Conservation (phyloP, 2,888 invertebrate species). For the Ferrisia virgata region DNA sequence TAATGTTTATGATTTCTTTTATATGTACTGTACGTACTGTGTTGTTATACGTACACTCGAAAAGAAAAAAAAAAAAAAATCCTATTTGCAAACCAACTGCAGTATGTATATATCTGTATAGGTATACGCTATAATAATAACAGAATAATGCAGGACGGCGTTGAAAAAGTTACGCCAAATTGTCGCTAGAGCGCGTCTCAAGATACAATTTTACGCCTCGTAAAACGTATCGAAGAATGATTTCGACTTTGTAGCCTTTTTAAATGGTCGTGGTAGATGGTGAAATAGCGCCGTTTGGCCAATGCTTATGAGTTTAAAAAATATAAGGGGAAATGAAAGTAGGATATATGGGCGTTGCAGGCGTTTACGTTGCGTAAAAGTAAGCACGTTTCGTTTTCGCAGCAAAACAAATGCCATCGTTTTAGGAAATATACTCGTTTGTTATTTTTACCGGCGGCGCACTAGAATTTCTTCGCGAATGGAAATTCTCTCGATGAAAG, state of each 20-base stretch:
- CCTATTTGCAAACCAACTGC: neutral
- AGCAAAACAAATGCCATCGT: neutral
- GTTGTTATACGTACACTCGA: conserved; percentile 23
- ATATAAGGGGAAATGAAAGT: conserved; percentile 3
- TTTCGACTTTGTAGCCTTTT: conserved; percentile 18
- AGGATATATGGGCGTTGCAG: conserved; percentile 18
- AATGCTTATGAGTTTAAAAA: neutral
- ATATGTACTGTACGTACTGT: no score
- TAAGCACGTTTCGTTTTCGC: neutral
- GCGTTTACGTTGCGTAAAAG: conserved; percentile 24
- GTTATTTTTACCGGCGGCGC: neutral
- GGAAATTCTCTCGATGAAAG: neutral
- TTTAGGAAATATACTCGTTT: neutral
- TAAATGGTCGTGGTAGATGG: conserved; percentile 9
- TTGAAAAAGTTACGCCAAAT: neutral
- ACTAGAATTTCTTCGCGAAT: neutral
- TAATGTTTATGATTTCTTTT: conserved; percentile 44
- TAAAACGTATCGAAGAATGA: conserved; percentile 20
- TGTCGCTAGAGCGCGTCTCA: neutral
- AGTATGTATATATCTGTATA: neutral
- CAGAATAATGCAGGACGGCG: no score
- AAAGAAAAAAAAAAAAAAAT: neutral
- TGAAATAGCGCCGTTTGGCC: conserved; percentile 1
- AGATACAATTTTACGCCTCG: conserved; percentile 15
- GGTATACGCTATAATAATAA: no score